phyloP scores from a whole-genome alignment of 2,797 vertebrate genomes.

The Malurus splendens region DNA sequence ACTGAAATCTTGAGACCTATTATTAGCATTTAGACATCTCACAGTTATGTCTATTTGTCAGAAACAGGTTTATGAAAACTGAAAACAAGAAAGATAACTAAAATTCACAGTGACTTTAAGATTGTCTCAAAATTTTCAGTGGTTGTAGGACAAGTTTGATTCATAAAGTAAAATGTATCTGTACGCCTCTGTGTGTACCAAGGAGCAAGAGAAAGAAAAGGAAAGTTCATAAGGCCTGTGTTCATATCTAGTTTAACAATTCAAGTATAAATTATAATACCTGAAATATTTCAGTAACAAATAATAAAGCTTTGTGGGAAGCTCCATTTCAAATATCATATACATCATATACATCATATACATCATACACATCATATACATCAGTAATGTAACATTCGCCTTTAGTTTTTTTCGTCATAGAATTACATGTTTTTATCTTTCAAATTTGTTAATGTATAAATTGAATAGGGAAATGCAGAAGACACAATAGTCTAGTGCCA shows the following conservation, averaged over 20 bases:
- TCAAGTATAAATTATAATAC: neutral
- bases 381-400: accelerated
- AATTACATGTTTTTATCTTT: neutral
- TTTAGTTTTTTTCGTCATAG: neutral
- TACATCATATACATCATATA: too few species aligned
- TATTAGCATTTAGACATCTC: neutral
- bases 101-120: neutral
- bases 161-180: neutral
- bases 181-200: neutral
- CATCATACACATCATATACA: too few species aligned
- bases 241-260: neutral
- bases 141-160: neutral
- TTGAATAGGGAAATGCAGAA: neutral
- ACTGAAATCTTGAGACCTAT: neutral
- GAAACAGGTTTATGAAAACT: neutral
- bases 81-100: neutral
- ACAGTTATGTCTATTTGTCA: neutral
- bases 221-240: neutral
- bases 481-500: neutral
- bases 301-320: neutral
- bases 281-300: neutral
- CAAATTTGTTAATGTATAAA: neutral
- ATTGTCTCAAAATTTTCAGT: neutral
- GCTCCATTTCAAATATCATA: neutral
- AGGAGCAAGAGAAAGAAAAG: neutral